Base-by-base conservation (phyloP, 1,140 invertebrate genomes). In the Orius insidiosus region DNA sequence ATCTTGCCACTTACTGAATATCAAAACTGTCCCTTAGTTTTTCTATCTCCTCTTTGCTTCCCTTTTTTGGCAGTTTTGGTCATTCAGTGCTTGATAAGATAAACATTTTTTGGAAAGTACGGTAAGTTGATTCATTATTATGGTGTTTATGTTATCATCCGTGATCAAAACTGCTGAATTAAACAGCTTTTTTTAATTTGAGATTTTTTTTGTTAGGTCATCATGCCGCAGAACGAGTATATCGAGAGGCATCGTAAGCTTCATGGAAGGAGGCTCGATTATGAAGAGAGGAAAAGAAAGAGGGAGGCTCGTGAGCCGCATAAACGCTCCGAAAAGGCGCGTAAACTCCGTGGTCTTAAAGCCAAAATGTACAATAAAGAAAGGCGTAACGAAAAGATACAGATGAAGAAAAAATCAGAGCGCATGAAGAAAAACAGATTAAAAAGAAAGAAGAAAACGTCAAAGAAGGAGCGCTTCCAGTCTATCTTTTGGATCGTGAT, bases 161-260 rank as follows among this genome's bases (percentile, higher is more conserved):
- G 24, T 24, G 24, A 24, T 24, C 24, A 24, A 24, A 24, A 24
- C 24, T 24, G 24, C 24, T 24, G 24, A 24, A 24, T 24, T 24
- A 24, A 4, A 24, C 24, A 24, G 24, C 24, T 24, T 24, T 24
- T 24, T 24, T 7, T 24, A 24, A 24, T 24, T n/a, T 2, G n/a
- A 7, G 7, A 24, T 3, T 24, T 66, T n/a, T 65, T 63, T 63
- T 63, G 59, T 64, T 64, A 60, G 24, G 24, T 24, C 60, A 80
- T 58, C 56, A 95, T 95, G 96, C 95, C 96, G 56, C 96, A 99
- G 69, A 99, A 99, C 77, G 95, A 99, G 64, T 93, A 99, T 66
- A 98, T 99, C 66, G 96, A 99, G 57, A 75, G 95, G 42, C 88
- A 94, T 63, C 77, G 84, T 56, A 99, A 98, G 63, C 74, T 96